These are phyloP conservation scores for Sycophila sp. DNA, from an alignment of 1,140 invertebrate species.

Conservation along the genomic window DNA sequence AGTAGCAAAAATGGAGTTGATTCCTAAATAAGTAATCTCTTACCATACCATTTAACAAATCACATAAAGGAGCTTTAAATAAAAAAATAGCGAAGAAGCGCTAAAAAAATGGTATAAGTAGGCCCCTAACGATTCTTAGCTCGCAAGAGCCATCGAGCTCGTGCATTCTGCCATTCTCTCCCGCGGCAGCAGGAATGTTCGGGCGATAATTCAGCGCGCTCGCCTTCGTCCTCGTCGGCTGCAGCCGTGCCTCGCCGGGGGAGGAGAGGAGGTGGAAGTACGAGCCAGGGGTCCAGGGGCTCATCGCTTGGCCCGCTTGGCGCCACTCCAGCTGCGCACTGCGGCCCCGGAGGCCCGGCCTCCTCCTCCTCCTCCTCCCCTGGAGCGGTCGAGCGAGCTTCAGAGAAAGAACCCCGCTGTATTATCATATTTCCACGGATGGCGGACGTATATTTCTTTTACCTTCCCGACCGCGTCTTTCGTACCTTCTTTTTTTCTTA, in stretches of 20 bases:
- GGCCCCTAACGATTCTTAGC: neutral
- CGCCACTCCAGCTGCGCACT: conserved; percentile 57
- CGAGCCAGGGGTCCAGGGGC: neutral
- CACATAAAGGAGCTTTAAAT: too few relatives aligned
- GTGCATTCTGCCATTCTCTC: neutral
- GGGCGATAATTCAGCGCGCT: conserved; percentile 46
- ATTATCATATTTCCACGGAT: neutral
- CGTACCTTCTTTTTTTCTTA: neutral
- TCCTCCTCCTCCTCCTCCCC: neutral
- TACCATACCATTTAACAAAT: too few relatives aligned
- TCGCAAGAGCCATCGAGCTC: neutral
- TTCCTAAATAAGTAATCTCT: too few relatives aligned
- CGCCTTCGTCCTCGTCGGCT: neutral
- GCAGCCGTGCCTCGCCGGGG: neutral
- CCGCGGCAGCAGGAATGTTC: conserved; percentile 44
- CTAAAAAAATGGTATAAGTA: too few relatives aligned
- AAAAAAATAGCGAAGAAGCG: too few relatives aligned
- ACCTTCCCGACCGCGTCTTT: neutral
- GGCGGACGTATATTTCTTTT: neutral
- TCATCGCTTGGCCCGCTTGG: conserved; percentile 49
- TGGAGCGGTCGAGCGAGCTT: neutral
- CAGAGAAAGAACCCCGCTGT: neutral
- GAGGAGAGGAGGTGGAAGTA: neutral
- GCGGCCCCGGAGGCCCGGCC: conserved; percentile 40
- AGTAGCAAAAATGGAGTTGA: too few relatives aligned